phyloP scores from a whole-genome alignment of 2,888 invertebrate species.

The Saturnia pavonia region DNA sequence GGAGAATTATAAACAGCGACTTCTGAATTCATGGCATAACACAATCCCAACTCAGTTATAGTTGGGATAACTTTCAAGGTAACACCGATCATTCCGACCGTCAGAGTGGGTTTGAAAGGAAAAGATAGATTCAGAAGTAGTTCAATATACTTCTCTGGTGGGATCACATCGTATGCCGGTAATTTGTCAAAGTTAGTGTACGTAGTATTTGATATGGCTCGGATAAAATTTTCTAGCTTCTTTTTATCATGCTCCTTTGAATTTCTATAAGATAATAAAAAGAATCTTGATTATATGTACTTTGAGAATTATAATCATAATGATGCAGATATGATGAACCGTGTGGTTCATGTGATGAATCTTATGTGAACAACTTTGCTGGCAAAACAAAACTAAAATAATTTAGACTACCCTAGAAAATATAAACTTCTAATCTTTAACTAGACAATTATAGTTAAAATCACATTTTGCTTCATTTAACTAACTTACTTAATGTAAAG shows the following conservation, averaged over 20 bases:
- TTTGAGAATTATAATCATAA: background rate
- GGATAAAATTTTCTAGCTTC: constrained; percentile 79
- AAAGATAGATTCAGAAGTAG: constrained; percentile 78
- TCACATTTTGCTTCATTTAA: too few relatives aligned
- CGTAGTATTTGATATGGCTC: constrained; percentile 79
- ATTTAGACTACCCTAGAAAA: background rate
- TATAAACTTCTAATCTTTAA: too few relatives aligned
- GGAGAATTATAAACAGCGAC: constrained; percentile 83
- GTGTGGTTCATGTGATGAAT: background rate
- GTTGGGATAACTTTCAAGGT: constrained; percentile 80
- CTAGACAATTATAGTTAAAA: too few relatives aligned
- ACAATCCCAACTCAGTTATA: constrained; percentile 86
- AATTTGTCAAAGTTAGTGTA: constrained; percentile 83
- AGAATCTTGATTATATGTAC: background rate
- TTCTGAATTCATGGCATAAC: constrained; percentile 85
- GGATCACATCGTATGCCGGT: constrained; percentile 78
- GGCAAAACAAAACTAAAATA: background rate
- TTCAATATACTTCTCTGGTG: constrained; percentile 81
- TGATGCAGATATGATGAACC: background rate
- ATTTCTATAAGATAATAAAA: constrained; percentile 48
- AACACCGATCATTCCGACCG: constrained; percentile 80
- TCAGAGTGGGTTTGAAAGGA: constrained; percentile 72
- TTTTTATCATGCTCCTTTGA: constrained; percentile 72
- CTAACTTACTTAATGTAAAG: constrained; percentile 70
- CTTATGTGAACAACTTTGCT: background rate